phyloP scores from a whole-genome alignment of 1,140 invertebrate species.

The Diploscapter pachys region DNA sequence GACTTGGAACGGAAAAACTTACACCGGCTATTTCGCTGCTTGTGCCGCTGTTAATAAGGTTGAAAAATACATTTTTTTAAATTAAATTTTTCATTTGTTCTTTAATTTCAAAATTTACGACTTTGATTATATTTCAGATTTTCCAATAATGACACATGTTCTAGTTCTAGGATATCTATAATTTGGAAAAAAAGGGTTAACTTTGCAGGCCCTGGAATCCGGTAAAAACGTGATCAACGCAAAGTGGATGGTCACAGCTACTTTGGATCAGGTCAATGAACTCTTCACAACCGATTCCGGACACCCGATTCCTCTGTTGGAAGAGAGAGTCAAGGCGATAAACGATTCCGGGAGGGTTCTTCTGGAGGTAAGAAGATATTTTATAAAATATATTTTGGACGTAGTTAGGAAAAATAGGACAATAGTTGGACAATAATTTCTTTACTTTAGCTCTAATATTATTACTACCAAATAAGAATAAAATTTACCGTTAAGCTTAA shows the following conservation, averaged over 20 bases:
- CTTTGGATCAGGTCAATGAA: constrained; percentile 65
- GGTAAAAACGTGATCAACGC: constrained; percentile 76
- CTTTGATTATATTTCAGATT: too few relatives aligned
- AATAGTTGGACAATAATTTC: too few relatives aligned
- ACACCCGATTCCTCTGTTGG: constrained; percentile 42
- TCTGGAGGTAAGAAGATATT: constrained; percentile 47
- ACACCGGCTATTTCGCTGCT: constrained; percentile 86
- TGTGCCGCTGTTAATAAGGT: constrained; percentile 76
- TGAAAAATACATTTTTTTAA: neutral
- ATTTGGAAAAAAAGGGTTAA: too few relatives aligned
- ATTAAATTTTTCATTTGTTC: too few relatives aligned
- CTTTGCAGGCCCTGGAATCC: constrained; percentile 72
- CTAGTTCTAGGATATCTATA: too few relatives aligned
- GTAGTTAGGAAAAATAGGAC: too few relatives aligned
- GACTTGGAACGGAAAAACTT: constrained; percentile 65
- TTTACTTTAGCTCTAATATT: too few relatives aligned
- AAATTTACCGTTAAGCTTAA: too few relatives aligned
- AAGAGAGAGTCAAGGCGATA: constrained; percentile 73
- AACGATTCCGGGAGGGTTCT: constrained; percentile 73
- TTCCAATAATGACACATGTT: too few relatives aligned
- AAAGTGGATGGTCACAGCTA: constrained; percentile 74
- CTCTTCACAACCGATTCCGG: constrained; percentile 73
- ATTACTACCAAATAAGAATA: too few relatives aligned
- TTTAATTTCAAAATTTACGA: too few relatives aligned
- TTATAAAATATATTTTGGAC: too few relatives aligned